Base-by-base conservation (phyloP, 2,113 vertebrate genomes). In the Malurus cyaneus region DNA sequence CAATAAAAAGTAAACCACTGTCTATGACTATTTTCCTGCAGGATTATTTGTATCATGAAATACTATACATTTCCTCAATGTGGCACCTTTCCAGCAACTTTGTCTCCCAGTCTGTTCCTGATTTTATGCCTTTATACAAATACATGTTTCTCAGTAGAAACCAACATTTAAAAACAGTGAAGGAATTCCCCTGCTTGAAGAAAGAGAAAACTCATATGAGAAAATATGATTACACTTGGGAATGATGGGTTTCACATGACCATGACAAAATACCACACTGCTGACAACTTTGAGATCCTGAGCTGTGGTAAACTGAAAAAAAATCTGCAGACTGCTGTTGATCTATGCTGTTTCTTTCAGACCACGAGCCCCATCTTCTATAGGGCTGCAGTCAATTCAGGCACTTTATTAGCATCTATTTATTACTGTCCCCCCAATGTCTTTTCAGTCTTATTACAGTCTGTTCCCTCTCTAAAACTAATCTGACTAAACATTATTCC, bases 141-240 rank as follows among this genome's bases (percentile, higher is more conserved):
- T 66, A 78, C 16, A 80, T 67, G 80, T 71, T 95, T 88, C 72
- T 86, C 60, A 74, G 47, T 36, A 83, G 76, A 76, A 66, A 41
- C 44, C 88, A 95, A 52, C 80, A 71, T 71, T 83, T 81, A 64
- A 92, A 95, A 96, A 89, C 59, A 95, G 88, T 80, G 72, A 80
- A 94, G 64, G 65, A 96, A 93, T 93, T 95, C 31, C 85, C 78
- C 72, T 78, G 87, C 82, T 86, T 90, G 42, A 93, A 96, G 70
- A 74, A 89, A 80, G 56, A 85, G 50, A 85, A 96, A 93, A 62
- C 14, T 71, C 47, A 57, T 54, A 78, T 18, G 39, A 95, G 84
- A 92, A 92, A 61, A 80, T 61, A 52, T 32, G 85, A 83, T 74
- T 86, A 80, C 56, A 39, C 59, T 90, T 62, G 46, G 76, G 84